A percentile compares a stretch with the other conserved stretches of the same genome.
Conservation (phyloP, 2,113 vertebrate genomes). For the Pterocles orientalis region DNA sequence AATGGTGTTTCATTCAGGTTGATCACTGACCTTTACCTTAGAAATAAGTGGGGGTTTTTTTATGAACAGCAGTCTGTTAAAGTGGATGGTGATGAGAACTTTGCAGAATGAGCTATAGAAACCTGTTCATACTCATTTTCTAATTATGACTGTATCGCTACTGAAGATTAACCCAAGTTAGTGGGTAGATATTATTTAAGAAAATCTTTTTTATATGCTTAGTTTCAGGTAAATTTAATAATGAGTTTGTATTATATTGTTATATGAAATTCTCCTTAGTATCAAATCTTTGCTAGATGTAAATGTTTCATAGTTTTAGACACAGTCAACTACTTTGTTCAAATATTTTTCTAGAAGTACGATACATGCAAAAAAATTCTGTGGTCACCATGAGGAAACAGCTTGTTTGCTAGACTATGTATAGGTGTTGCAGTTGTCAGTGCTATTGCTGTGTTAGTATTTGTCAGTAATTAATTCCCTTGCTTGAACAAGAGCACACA, state of each 20-base stretch:
- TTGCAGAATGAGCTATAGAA: not conserved
- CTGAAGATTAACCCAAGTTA: not conserved
- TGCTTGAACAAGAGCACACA: not conserved
- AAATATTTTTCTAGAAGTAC: not conserved
- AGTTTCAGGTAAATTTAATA: not conserved
- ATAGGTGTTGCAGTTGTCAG: not conserved
- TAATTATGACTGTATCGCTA: not conserved
- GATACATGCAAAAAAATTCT: not conserved
- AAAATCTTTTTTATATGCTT: not conserved
- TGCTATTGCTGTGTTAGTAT: not conserved
- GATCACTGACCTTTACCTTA: not conserved
- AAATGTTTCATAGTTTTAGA: not conserved
- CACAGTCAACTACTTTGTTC: accelerated
- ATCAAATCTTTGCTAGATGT: not conserved
- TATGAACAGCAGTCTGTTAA: not conserved
- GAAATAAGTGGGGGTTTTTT: not conserved
- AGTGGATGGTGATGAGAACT: not conserved
- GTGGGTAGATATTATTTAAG: not conserved
- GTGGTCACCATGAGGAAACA: not conserved
- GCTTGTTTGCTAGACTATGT: not conserved
- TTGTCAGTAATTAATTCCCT: not conserved
- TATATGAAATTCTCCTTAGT: not conserved
- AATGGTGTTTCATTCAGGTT: not conserved
- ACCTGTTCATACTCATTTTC: not conserved
- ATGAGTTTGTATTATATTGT: not conserved